These are phyloP conservation scores for Vireo altiloquus DNA, from an alignment of 2,113 vertebrate genomes.

Conservation along the genomic window DNA sequence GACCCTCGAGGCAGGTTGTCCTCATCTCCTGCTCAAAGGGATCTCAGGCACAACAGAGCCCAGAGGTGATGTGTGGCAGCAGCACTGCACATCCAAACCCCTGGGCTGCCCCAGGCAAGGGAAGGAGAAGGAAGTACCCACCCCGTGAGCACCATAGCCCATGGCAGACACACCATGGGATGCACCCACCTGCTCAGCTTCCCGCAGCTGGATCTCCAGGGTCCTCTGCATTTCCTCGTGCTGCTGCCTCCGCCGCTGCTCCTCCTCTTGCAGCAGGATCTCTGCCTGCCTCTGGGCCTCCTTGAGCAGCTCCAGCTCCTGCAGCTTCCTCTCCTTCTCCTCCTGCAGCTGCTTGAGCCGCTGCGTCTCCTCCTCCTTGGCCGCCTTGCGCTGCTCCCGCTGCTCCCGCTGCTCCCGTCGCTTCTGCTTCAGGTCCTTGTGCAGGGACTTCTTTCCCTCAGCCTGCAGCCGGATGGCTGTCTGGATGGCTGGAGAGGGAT, in stretches of 20 bases:
- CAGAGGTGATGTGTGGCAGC: not conserved
- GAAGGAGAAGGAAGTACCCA: not conserved
- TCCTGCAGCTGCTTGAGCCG: conserved; percentile 88
- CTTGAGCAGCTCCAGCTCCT: conserved; percentile 89
- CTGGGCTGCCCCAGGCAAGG: rapidly evolving
- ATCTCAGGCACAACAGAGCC: not conserved
- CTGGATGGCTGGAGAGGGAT: conserved; percentile 82
- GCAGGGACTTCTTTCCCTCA: conserved; percentile 87
- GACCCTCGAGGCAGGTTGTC: not conserved
- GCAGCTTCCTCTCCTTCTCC: conserved; percentile 88
- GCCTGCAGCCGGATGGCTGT: conserved; percentile 86
- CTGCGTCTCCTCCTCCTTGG: conserved; percentile 88
- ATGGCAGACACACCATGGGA: not conserved
- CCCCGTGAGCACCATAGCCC: rapidly evolving
- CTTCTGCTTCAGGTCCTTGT: conserved; percentile 91
- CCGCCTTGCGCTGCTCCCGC: conserved; percentile 78
- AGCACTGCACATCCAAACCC: not conserved
- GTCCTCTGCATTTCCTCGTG: conserved; percentile 88
- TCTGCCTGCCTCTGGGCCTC: conserved; percentile 90
- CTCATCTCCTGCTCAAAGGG: not conserved
- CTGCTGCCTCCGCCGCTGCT: conserved; percentile 84
- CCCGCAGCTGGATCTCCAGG: conserved; percentile 84
- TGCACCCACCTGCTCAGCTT: conserved; percentile 85
- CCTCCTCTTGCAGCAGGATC: conserved; percentile 84
- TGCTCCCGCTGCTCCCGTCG: conserved; percentile 88